Evolutionary conservation across 1,140 invertebrate species (phyloP).

Genomic region (Tetraneura akinire): DNA sequence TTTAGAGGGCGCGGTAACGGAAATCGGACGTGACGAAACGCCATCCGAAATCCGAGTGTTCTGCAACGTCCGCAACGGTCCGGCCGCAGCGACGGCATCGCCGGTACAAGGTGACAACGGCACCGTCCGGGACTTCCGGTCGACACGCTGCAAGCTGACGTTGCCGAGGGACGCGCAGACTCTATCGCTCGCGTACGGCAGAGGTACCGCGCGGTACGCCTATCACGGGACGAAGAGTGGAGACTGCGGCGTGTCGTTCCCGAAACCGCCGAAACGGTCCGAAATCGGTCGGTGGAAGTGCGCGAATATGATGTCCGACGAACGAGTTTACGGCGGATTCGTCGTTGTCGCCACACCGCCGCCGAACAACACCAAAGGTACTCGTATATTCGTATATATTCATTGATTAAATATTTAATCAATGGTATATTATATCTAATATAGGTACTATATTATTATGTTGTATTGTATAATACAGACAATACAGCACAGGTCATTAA

Average conservation of each 20-base stretch:
- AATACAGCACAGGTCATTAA: too few species aligned
- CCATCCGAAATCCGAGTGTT: conserved; percentile 31
- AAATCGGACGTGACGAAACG: conserved; percentile 28
- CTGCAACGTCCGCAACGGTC: conserved; percentile 25
- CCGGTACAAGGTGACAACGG: too few species aligned
- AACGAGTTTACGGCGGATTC: conserved; percentile 12
- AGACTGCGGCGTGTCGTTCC: conserved; percentile 39
- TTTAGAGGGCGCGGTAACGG: conserved; percentile 19
- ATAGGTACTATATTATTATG: too few species aligned
- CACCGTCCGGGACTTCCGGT: background rate
- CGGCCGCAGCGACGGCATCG: background rate
- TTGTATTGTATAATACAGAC: too few species aligned
- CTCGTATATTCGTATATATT: too few species aligned
- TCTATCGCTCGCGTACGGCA: conserved; percentile 31
- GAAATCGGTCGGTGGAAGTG: conserved; percentile 41
- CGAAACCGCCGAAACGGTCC: background rate
- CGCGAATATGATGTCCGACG: conserved; percentile 20
- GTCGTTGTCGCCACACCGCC: background rate
- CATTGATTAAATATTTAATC: too few species aligned
- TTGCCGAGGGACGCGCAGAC: conserved; percentile 17
- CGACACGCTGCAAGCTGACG: conserved; percentile 14
- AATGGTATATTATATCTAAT: too few species aligned
- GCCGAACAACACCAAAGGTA: background rate
- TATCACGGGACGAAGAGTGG: background rate
- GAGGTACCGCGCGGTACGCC: conserved; percentile 15